phyloP scores from a whole-genome alignment of 2,797 vertebrate species.

The Chrysocyon brachyurus region DNA sequence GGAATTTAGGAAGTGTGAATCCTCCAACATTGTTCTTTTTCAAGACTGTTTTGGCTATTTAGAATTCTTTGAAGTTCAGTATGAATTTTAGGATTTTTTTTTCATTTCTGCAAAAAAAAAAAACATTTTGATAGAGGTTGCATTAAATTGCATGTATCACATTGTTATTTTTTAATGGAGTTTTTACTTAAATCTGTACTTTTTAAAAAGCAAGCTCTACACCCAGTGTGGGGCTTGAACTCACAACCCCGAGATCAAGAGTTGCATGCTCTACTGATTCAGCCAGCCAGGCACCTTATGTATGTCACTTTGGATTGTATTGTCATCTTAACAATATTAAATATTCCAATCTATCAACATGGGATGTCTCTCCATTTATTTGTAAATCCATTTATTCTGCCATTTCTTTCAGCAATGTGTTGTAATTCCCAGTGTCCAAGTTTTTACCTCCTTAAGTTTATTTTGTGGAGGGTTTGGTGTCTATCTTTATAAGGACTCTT shows the following conservation, averaged over 20 bases:
- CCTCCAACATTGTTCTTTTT: neutral
- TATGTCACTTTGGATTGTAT: neutral
- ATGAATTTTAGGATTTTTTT: neutral
- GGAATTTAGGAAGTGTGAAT: neutral
- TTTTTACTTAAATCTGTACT: neutral
- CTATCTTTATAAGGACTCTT: neutral
- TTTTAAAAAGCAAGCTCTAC: neutral
- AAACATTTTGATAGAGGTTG: neutral
- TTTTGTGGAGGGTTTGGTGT: neutral
- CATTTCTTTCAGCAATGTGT: neutral
- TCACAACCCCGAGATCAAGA: neutral
- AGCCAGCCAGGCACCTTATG: neutral
- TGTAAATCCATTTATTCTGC: neutral
- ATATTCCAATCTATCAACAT: neutral
- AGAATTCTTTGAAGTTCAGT: neutral
- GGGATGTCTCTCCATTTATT: neutral
- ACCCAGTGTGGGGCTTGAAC: neutral
- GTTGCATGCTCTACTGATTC: neutral
- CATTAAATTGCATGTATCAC: neutral
- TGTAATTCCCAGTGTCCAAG: neutral
- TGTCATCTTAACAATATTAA: neutral
- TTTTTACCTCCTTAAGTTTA: neutral
- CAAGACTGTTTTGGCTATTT: neutral
- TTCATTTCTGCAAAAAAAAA: neutral
- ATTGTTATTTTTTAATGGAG: neutral